Evolutionary conservation across 2,888 invertebrate species (phyloP).

Genomic region (Maniola hyperantus): DNA sequence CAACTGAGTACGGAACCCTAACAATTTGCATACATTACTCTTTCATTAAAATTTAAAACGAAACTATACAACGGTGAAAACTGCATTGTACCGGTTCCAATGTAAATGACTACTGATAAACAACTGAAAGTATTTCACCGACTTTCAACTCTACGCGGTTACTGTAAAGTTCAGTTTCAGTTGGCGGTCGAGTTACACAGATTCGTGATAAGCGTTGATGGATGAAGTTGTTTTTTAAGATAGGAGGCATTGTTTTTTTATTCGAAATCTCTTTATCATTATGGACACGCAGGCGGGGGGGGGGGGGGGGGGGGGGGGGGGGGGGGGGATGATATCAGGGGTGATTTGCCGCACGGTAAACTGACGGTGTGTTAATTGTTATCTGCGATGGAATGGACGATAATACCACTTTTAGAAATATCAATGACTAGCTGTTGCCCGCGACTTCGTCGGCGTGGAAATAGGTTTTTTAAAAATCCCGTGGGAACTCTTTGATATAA

Average conservation of each 20-base stretch:
- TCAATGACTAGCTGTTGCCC: not conserved
- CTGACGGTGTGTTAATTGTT: conserved; percentile 25
- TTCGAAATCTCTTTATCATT: conserved; percentile 34
- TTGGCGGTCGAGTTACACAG: conserved; percentile 3
- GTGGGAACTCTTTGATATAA: no score
- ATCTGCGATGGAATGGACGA: conserved; percentile 26
- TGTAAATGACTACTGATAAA: conserved; percentile 34
- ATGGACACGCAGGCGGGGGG: conserved; percentile 33
- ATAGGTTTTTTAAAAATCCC: no score
- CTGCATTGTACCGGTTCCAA: conserved; percentile 38
- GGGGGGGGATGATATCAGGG: no score
- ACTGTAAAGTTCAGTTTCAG: conserved; percentile 21
- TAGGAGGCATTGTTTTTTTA: conserved; percentile 39
- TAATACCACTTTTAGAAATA: conserved; percentile 3
- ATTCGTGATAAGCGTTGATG: conserved; percentile 42
- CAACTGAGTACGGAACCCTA: not conserved
- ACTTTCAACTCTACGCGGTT: not conserved
- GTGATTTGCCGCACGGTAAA: conserved; percentile 32
- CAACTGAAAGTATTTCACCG: not conserved
- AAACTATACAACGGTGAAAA: conserved; percentile 39
- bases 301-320: no score
- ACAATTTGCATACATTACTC: conserved; percentile 39
- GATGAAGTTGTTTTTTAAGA: conserved; percentile 44
- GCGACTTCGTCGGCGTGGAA: not conserved
- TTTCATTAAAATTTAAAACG: conserved; percentile 38